phyloP scores from a whole-genome alignment of 2,888 invertebrate genomes.

The Crossocerus cetratus region DNA sequence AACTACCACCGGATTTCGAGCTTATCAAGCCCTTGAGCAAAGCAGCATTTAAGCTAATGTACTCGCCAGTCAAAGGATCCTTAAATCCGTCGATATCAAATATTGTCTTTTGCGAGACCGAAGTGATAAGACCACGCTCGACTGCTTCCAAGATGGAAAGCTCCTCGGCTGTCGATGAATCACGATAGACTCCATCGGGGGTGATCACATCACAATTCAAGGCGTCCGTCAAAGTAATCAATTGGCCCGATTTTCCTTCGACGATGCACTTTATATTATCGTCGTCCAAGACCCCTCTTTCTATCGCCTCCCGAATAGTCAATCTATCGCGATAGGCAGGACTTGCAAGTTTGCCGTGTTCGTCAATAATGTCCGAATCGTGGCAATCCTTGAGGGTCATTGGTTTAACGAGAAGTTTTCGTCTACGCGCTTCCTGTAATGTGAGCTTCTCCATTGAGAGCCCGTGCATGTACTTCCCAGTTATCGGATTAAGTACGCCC shows the following conservation, averaged over 20 bases:
- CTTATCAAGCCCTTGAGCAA: conserved; percentile 87
- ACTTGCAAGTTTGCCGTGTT: conserved; percentile 87
- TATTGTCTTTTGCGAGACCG: conserved; percentile 91
- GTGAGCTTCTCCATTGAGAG: conserved; percentile 86
- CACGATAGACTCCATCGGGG: conserved; percentile 85
- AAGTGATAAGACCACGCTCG: conserved; percentile 91
- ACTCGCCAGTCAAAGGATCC: conserved; percentile 88
- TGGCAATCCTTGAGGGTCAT: conserved; percentile 94
- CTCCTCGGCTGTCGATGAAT: conserved; percentile 84
- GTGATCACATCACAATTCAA: conserved; percentile 88
- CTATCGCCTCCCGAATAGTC: conserved; percentile 90
- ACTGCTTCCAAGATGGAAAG: conserved; percentile 92
- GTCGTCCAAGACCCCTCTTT: conserved; percentile 91
- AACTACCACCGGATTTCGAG: conserved; percentile 79
- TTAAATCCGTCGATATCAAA: conserved; percentile 95
- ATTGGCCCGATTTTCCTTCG: conserved; percentile 87
- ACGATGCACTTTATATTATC: conserved; percentile 90
- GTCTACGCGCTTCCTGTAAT: conserved; percentile 89
- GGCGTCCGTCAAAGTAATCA: conserved; percentile 91
- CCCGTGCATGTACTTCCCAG: conserved; percentile 88
- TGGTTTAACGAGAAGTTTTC: conserved; percentile 90
- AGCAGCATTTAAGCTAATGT: conserved; percentile 90
- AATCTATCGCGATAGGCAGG: conserved; percentile 87
- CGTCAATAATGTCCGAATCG: conserved; percentile 88
- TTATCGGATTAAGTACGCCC: conserved; percentile 88